Conservation (phyloP, 2,113 vertebrate genomes). For the Hemicordylus capensis region DNA sequence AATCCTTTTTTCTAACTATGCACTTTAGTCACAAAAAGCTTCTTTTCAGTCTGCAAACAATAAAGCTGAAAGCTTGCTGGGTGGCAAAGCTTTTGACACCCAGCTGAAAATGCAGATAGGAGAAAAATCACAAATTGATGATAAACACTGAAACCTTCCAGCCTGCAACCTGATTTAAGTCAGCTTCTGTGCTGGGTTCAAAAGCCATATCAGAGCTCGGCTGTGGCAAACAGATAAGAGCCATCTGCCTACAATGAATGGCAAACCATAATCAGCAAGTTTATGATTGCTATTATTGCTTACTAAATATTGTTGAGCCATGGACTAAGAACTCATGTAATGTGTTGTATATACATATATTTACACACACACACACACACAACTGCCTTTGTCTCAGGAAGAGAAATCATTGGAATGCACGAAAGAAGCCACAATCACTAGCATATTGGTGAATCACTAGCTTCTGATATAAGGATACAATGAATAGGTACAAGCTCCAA, state of each 20-base stretch:
- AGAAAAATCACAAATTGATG: not conserved
- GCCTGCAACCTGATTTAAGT: not conserved
- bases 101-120: slow-evolving; percentile 14
- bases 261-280: not conserved
- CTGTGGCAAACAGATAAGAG: not conserved
- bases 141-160: not conserved
- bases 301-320: not conserved
- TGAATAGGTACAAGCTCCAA: not conserved
- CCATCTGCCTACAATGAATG: not conserved
- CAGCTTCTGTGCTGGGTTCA: not conserved
- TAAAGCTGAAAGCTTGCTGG: not conserved
- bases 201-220: not conserved
- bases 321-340: not conserved
- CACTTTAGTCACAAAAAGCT: not conserved
- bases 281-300: not conserved
- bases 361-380: not conserved
- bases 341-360: not conserved
- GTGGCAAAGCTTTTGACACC: not conserved
- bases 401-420: not conserved
- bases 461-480: not conserved
- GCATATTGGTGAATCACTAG: not conserved
- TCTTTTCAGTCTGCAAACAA: not conserved
- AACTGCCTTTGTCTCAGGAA: not conserved
- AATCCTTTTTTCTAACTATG: not conserved
- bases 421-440: not conserved